Conservation (phyloP, 2,888 invertebrate genomes). For the Synergus umbraculus region DNA sequence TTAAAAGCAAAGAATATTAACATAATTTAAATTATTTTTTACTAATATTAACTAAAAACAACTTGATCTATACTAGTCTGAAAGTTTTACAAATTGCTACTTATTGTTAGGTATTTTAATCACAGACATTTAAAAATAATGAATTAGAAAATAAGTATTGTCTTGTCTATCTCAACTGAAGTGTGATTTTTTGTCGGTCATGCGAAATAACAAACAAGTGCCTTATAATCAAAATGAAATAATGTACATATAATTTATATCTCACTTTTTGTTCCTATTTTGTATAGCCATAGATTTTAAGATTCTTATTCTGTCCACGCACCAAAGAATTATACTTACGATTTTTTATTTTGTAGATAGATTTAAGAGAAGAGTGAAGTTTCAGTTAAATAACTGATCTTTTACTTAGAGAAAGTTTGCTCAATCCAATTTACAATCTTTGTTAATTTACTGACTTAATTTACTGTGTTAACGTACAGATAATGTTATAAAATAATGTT, state of each 20-base stretch:
- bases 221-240: constrained; percentile 8
- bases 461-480: not conserved
- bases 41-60: not conserved
- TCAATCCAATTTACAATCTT: not conserved
- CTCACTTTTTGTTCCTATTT: not conserved
- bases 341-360: constrained; percentile 5
- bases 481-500: not conserved
- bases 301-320: not conserved
- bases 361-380: not conserved
- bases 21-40: not conserved
- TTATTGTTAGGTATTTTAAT: not conserved
- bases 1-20: not conserved
- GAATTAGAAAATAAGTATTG: not conserved
- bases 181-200: not conserved
- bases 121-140: not conserved
- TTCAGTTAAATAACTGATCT: not conserved
- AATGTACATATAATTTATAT: not conserved
- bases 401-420: not conserved
- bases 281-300: not conserved
- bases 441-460: not conserved
- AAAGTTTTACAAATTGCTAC: too few species aligned
- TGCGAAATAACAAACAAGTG: not conserved
- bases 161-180: not conserved
- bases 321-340: constrained; percentile 13
- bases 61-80: not conserved